phyloP scores from a whole-genome alignment of 2,888 invertebrate species.

The Campaea margaritaria region DNA sequence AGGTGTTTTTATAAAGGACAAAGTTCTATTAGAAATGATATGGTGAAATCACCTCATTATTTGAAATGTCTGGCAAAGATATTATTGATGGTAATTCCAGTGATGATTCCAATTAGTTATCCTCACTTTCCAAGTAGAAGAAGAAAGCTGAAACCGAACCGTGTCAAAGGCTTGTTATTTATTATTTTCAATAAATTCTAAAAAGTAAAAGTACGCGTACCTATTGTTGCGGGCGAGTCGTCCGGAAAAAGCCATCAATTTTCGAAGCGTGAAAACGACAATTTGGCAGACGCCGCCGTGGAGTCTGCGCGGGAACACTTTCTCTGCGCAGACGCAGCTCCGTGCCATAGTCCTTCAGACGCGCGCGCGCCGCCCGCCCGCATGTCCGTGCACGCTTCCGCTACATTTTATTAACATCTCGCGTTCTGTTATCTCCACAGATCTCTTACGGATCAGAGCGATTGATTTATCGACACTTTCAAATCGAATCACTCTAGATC shows the following conservation, averaged over 20 bases:
- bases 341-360: constrained; percentile 68
- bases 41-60: constrained; percentile 18
- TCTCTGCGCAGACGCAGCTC: constrained; percentile 75
- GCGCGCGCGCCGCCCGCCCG: constrained; percentile 61
- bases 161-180: constrained; percentile 32
- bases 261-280: constrained; percentile 77
- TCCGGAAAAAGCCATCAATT: constrained; percentile 76
- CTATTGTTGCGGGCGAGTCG: constrained; percentile 62
- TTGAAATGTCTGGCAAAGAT: constrained; percentile 2
- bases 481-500: constrained; percentile 45
- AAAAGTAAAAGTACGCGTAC: constrained; percentile 44
- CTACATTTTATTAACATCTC: constrained; percentile 50
- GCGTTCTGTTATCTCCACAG: constrained; percentile 42
- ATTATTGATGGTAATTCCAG: constrained; percentile 17
- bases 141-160: constrained; percentile 33
- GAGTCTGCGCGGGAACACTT: constrained; percentile 82
- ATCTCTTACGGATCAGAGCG: constrained; percentile 40
- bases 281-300: constrained; percentile 82
- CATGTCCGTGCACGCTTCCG: constrained; percentile 57
- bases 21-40: neutral
- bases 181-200: constrained; percentile 38
- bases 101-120: constrained; percentile 30
- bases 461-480: constrained; percentile 52
- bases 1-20: neutral
- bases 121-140: constrained; percentile 29